These are phyloP conservation scores for Apogon hyalosoma DNA, from an alignment of 2,797 vertebrate species.

Conservation along the genomic window DNA sequence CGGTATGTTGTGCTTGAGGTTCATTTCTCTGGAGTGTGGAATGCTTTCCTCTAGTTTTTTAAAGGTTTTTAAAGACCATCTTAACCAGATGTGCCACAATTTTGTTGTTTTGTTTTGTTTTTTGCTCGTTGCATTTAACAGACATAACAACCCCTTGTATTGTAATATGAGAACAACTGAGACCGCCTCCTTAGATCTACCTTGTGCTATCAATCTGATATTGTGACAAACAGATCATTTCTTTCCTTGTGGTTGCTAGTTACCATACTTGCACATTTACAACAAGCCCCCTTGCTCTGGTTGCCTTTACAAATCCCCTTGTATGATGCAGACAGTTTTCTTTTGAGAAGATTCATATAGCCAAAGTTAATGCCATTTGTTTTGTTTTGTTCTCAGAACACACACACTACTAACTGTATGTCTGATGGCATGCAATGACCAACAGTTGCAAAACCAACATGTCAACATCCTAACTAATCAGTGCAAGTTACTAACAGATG, in stretches of 20 bases:
- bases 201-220: conserved; percentile 17
- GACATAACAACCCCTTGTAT: conserved; percentile 29
- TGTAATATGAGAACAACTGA: conserved; percentile 17
- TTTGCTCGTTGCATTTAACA: conserved; percentile 68
- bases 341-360: conserved; percentile 7
- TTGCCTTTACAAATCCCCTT: background rate
- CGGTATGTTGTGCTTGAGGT: conserved; percentile 81
- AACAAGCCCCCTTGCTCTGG: background rate
- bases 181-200: conserved; percentile 21
- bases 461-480: conserved; percentile 61
- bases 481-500: conserved; percentile 61
- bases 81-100: conserved; percentile 23
- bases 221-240: background rate
- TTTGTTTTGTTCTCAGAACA: conserved; percentile 38
- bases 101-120: conserved; percentile 24
- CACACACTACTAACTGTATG: conserved; percentile 61
- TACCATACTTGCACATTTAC: background rate
- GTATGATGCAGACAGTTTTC: conserved; percentile 16
- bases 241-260: background rate
- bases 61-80: conserved; percentile 38
- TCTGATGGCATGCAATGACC: conserved; percentile 63
- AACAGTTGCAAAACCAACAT: conserved; percentile 30
- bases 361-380: conserved; percentile 5
- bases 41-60: conserved; percentile 59
- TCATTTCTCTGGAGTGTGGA: conserved; percentile 61